Conservation (phyloP, 2,888 invertebrate genomes). For the Andrena bicolor region DNA sequence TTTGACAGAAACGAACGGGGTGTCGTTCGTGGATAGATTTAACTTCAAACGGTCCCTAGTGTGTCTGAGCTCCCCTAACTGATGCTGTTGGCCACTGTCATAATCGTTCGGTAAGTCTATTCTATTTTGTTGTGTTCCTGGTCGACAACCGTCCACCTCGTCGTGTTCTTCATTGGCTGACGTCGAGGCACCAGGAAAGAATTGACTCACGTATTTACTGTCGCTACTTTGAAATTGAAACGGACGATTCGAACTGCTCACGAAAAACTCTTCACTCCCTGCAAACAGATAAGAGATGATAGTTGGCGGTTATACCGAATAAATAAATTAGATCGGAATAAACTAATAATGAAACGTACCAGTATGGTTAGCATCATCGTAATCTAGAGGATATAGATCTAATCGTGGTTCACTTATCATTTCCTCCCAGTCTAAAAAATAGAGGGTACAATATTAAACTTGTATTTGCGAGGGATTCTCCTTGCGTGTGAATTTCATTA, state of each 20-base stretch:
- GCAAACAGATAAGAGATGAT: slow-evolving; percentile 33
- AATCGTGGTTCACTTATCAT: slow-evolving; percentile 82
- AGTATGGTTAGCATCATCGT: slow-evolving; percentile 79
- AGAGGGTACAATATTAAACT: not conserved
- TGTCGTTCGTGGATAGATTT: slow-evolving; percentile 86
- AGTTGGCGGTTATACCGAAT: not conserved
- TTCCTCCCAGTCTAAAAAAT: slow-evolving; percentile 82
- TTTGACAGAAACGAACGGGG: slow-evolving; percentile 53
- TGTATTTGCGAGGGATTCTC: not conserved
- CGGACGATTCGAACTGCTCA: slow-evolving; percentile 90
- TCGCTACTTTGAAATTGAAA: slow-evolving; percentile 87
- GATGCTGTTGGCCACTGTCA: slow-evolving; percentile 71
- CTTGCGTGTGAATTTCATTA: not conserved
- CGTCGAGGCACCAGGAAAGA: slow-evolving; percentile 88
- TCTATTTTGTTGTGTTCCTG: slow-evolving; percentile 67
- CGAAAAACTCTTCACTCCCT: slow-evolving; percentile 90
- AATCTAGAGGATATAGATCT: slow-evolving; percentile 81
- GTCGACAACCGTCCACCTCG: slow-evolving; percentile 64
- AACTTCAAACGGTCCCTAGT: slow-evolving; percentile 90
- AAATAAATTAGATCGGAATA: not conserved
- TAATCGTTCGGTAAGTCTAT: slow-evolving; percentile 67
- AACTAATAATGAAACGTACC: slow-evolving; percentile 67
- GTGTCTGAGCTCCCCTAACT: slow-evolving; percentile 90
- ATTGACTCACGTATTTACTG: slow-evolving; percentile 88
- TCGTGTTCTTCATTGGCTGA: slow-evolving; percentile 56